Evolutionary conservation across 2,888 invertebrate genomes (phyloP), one percentile per base, ranked within the genome.

Genomic region (Pterostichus niger): DNA sequence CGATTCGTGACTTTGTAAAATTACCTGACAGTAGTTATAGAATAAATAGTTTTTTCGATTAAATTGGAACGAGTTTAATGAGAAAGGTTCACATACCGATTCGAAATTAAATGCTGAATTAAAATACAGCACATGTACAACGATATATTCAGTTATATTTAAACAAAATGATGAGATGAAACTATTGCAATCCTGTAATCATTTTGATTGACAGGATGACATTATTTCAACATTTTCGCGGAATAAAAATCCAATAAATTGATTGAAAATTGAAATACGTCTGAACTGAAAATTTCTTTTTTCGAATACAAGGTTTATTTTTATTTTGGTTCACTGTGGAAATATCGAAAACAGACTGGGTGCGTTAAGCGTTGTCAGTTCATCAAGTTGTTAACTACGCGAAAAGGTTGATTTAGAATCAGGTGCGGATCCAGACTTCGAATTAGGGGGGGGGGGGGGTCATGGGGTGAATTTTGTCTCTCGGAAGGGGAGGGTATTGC

Each of bases 41-140:
- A 44, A 71, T 64, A 64, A 64, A 64, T 71, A 44, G 68, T 71
- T 71, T 71, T 71, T 71, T 71, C 68, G 68, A 71, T 71, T 71
- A 71, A 71, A 44, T 44, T 40, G 68, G 44, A 71, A 71, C 44
- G 17, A 71, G 44, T 71, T 71, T 71, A 71, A 71, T 71, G 68
- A 71, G 68, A 17, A 17, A 17, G 44, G 24, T 44, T 71, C 56
- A 44, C 68, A 71, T 71, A 40, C 68, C 44, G 17, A 40, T 52
- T n/a, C 44, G 44, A 11, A 71, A 71, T 71, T 44, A 71, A 71
- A 71, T 9, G 68, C 44, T 44, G 15, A 71, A 71, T 71, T 44
- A 44, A 71, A 71, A 71, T 71, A 17, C 68, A 44, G 13, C 68
- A 71, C 68, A 71, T 56, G 68, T 9, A 44, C 35, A 44, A 7